Evolutionary conservation across 2,113 vertebrate genomes (phyloP).

Genomic region (Paralichthys olivaceus): DNA sequence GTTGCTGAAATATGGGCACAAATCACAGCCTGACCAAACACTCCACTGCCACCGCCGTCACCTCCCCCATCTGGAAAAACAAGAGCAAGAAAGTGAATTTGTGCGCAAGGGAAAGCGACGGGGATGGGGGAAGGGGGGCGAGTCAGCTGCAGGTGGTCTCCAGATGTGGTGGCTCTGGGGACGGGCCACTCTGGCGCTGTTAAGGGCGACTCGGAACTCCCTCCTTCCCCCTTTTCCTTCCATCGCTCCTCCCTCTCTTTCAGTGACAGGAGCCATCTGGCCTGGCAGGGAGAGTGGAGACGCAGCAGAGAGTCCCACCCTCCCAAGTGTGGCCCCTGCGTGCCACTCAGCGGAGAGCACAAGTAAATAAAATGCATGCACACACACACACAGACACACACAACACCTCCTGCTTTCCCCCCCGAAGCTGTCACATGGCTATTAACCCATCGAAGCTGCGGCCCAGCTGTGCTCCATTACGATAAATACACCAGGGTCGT

Average conservation of each 20-base stretch:
- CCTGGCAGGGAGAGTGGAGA: conserved; percentile 68
- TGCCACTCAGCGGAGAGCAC: conserved; percentile 61
- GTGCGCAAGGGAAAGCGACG: conserved; percentile 3
- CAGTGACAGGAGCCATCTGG: conserved; percentile 82
- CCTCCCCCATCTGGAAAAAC: conserved; percentile 59
- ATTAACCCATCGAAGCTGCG: conserved; percentile 67
- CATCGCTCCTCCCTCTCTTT: conserved; percentile 58
- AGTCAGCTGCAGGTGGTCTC: conserved; percentile 80
- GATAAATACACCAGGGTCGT: conserved; percentile 65
- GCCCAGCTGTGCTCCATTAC: conserved; percentile 79
- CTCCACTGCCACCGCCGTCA: conserved; percentile 8
- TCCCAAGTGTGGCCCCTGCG: conserved; percentile 63
- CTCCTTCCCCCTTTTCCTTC: conserved; percentile 35
- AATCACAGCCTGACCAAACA: conserved; percentile 62
- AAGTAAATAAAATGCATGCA: conserved; percentile 66
- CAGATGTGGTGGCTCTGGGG: conserved; percentile 81
- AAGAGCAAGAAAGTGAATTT: conserved; percentile 31
- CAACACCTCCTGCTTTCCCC: not conserved
- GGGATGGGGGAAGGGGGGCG: not conserved
- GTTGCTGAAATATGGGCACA: conserved; percentile 62
- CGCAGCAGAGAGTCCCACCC: conserved; percentile 63
- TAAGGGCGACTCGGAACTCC: conserved; percentile 53
- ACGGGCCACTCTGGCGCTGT: conserved; percentile 69
- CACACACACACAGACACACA: conserved; percentile 15
- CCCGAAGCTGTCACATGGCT: conserved; percentile 69